Evolutionary conservation across 1,140 invertebrate species (phyloP).

Genomic region (Rhynchophorus ferrugineus): DNA sequence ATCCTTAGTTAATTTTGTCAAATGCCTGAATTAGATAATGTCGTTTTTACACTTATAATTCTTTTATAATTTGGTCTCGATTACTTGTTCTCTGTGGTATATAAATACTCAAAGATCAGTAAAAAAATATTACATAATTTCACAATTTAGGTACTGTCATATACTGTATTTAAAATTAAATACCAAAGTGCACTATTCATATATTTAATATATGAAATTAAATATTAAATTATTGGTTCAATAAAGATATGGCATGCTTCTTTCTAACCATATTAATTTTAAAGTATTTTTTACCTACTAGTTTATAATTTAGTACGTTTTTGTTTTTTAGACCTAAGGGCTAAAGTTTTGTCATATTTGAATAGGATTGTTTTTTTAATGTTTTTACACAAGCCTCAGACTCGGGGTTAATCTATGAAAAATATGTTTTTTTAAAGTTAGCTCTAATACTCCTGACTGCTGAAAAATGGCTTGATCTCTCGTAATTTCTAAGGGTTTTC

Average conservation of each 20-base stretch:
- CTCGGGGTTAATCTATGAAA: not conserved
- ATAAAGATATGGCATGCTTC: not conserved
- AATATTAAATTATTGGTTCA: no score
- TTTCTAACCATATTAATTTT: not conserved
- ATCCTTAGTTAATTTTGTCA: no score
- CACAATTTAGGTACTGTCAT: not conserved
- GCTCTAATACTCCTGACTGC: conserved; percentile 28
- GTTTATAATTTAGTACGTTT: not conserved
- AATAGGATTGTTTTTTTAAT: not conserved
- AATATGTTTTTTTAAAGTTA: conserved; percentile 1
- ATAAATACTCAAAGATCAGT: not conserved
- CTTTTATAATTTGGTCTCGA: no score
- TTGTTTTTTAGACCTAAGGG: not conserved
- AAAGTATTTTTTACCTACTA: not conserved
- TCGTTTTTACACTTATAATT: no score
- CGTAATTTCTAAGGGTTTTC: conserved; percentile 30
- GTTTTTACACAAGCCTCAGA: no score
- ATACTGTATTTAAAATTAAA: not conserved
- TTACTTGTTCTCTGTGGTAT: not conserved
- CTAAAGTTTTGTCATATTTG: not conserved
- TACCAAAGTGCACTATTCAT: conserved; percentile 1
- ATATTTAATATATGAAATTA: no score
- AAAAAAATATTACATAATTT: not conserved
- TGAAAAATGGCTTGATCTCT: conserved; percentile 35
- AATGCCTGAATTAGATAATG: no score